Evolutionary conservation across 2,888 invertebrate genomes (phyloP).

Genomic region (Lordiphosa fenestrarum): DNA sequence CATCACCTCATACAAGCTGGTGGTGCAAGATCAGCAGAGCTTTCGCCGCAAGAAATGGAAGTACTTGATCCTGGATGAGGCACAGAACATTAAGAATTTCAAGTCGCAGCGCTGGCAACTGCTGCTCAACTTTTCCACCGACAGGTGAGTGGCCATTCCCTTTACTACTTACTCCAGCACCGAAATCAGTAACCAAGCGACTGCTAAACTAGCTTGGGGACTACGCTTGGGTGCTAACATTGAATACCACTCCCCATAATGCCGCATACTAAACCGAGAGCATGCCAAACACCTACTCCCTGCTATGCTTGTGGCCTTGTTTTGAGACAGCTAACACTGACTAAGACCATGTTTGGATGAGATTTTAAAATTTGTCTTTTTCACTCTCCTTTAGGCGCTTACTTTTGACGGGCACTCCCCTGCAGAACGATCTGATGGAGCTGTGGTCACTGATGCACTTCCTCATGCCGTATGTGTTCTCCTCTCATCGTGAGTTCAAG

Average conservation of each 20-base stretch:
- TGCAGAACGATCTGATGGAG: slow-evolving; percentile 98
- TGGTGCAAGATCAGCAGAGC: slow-evolving; percentile 98
- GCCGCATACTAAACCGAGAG: slow-evolving; percentile 53
- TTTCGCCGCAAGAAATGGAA: slow-evolving; percentile 99
- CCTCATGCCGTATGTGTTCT: slow-evolving; percentile 98
- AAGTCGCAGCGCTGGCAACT: slow-evolving; percentile 99
- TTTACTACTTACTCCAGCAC: slow-evolving; percentile 27
- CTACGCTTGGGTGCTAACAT: slow-evolving; percentile 79
- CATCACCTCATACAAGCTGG: slow-evolving; percentile 98
- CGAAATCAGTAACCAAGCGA: slow-evolving; percentile 77
- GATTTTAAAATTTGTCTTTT: neutral
- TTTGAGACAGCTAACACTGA: slow-evolving; percentile 45
- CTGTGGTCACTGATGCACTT: slow-evolving; percentile 99
- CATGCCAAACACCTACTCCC: slow-evolving; percentile 36
- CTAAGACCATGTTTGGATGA: neutral
- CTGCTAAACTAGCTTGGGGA: slow-evolving; percentile 71
- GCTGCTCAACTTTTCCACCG: slow-evolving; percentile 95
- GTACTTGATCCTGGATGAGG: slow-evolving; percentile 98
- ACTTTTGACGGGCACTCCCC: slow-evolving; percentile 95
- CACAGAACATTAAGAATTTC: slow-evolving; percentile 99
- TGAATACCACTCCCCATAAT: slow-evolving; percentile 53
- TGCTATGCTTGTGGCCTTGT: slow-evolving; percentile 70
- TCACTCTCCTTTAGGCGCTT: slow-evolving; percentile 84
- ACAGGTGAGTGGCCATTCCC: slow-evolving; percentile 83
- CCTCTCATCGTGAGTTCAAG: slow-evolving; percentile 96